Evolutionary conservation across 1,140 invertebrate species (phyloP).

Genomic region (Pantala flavescens): DNA sequence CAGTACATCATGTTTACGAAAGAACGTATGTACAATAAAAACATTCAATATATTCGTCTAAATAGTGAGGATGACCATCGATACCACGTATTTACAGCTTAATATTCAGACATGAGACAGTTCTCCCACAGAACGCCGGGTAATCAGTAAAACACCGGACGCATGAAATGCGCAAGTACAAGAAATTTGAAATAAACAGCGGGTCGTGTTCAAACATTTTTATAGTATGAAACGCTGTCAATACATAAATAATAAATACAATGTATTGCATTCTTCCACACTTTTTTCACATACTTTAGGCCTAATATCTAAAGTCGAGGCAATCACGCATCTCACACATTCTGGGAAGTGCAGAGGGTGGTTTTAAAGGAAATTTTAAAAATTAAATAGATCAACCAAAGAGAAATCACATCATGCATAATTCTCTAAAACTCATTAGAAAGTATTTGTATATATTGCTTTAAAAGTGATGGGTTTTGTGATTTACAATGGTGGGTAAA

Average conservation of each 20-base stretch:
- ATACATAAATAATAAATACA: slow-evolving; percentile 11
- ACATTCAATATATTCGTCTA: not conserved
- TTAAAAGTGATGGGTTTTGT: not conserved
- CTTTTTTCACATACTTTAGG: slow-evolving; percentile 4
- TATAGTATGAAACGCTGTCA: slow-evolving; percentile 9
- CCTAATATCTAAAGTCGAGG: not conserved
- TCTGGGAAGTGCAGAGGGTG: not conserved
- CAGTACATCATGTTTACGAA: too few relatives aligned
- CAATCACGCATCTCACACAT: not conserved
- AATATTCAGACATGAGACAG: not conserved
- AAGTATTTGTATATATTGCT: not conserved
- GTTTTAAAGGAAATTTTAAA: not conserved
- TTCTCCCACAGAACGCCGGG: not conserved
- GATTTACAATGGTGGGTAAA: slow-evolving; percentile 2
- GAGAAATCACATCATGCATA: not conserved
- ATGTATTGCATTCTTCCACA: slow-evolving; percentile 9
- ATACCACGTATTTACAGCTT: not conserved
- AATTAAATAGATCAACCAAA: not conserved
- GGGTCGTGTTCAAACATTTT: not conserved
- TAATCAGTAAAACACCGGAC: not conserved
- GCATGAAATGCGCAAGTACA: not conserved
- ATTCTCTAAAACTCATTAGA: not conserved
- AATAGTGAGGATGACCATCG: not conserved
- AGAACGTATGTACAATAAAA: too few relatives aligned
- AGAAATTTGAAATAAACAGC: not conserved